Conservation (phyloP, 2,113 vertebrate species). For the Callorhinus ursinus region DNA sequence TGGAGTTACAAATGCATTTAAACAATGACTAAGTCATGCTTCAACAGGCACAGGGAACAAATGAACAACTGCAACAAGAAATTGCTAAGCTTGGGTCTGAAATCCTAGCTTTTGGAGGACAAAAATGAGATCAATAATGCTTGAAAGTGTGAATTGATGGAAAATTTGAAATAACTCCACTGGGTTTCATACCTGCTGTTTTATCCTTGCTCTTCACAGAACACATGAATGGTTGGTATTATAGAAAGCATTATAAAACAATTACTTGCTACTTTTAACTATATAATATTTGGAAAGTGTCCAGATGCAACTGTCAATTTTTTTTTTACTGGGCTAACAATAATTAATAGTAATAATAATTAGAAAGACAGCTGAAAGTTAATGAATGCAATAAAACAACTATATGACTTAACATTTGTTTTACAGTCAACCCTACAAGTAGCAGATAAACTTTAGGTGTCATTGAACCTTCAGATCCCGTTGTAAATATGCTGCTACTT, state of each 20-base stretch:
- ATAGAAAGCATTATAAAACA: conserved; percentile 38
- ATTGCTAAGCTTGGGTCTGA: conserved; percentile 32
- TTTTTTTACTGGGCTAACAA: neutral
- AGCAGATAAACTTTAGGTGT: neutral
- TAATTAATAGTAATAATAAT: conserved; percentile 15
- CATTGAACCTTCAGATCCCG: neutral
- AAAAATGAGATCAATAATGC: conserved; percentile 49
- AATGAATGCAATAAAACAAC: conserved; percentile 48
- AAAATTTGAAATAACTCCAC: neutral
- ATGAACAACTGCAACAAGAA: conserved; percentile 13
- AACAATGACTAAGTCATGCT: conserved; percentile 46
- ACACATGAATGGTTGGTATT: neutral
- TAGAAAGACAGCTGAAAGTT: conserved; percentile 57
- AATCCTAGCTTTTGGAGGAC: conserved; percentile 50
- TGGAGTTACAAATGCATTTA: conserved; percentile 70
- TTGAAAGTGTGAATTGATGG: neutral
- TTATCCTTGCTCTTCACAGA: neutral
- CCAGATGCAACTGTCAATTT: conserved; percentile 44
- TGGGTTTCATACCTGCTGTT: neutral
- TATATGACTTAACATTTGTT: conserved; percentile 14
- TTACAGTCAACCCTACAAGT: neutral
- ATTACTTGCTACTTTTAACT: conserved; percentile 48
- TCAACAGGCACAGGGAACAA: conserved; percentile 62
- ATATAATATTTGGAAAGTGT: conserved; percentile 40
- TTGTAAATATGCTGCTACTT: conserved; percentile 19